phyloP scores from a whole-genome alignment of 2,797 vertebrate species.

The Tadarida brasiliensis region DNA sequence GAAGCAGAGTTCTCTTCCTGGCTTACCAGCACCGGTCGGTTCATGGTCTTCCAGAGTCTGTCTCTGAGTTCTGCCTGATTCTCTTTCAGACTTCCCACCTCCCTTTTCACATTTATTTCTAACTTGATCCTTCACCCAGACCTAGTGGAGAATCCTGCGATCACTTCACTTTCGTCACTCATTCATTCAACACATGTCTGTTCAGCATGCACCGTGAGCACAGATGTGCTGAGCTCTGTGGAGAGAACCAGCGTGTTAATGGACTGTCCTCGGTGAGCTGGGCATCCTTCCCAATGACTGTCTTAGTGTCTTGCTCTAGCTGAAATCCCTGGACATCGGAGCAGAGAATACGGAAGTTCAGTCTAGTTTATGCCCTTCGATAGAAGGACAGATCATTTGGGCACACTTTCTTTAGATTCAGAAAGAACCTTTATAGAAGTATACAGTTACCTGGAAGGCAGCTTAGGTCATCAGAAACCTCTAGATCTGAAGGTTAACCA shows the following conservation, averaged over 20 bases:
- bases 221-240: too few species aligned
- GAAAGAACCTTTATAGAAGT: not conserved
- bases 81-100: not conserved
- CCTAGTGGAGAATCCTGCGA: not conserved
- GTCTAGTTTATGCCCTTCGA: not conserved
- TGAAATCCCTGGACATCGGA: not conserved
- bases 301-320: not conserved
- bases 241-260: not conserved
- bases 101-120: not conserved
- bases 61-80: not conserved
- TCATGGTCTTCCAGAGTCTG: not conserved
- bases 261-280: not conserved
- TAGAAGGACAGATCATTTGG: not conserved
- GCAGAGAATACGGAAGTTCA: not conserved
- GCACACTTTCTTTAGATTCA: not conserved
- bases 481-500: not conserved
- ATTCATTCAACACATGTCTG: not conserved
- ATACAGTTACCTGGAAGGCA: not conserved
- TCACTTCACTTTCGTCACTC: not conserved
- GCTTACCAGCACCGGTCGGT: not conserved
- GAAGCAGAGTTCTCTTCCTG: not conserved
- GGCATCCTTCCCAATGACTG: not conserved
- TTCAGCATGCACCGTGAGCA: not conserved
- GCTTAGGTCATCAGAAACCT: not conserved
- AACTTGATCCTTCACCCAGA: not conserved